These are phyloP conservation scores for Xiphophorus hellerii DNA, from an alignment of 2,113 vertebrate species.

Conservation along the genomic window DNA sequence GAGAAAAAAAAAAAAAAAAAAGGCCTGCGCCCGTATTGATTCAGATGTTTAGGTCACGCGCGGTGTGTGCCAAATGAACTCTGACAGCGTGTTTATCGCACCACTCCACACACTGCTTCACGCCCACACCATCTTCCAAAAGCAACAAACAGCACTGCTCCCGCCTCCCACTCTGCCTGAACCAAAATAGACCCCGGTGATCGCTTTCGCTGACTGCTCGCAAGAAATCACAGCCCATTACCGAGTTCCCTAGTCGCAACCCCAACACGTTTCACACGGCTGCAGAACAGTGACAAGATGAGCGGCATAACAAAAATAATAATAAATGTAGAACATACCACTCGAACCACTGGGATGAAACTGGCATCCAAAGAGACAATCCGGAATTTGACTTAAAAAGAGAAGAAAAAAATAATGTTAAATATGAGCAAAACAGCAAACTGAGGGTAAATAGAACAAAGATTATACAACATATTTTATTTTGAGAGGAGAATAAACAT, in stretches of 20 bases:
- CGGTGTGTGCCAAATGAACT: slow-evolving; percentile 70
- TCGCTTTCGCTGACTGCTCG: slow-evolving; percentile 38
- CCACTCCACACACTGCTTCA: slow-evolving; percentile 63
- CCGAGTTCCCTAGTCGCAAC: slow-evolving; percentile 13
- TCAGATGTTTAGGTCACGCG: slow-evolving; percentile 71
- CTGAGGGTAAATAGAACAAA: neutral
- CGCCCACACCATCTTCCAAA: slow-evolving; percentile 67
- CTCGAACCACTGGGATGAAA: slow-evolving; percentile 59
- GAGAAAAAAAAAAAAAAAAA: slow-evolving; percentile 14
- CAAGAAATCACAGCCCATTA: slow-evolving; percentile 32
- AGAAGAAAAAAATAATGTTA: neutral
- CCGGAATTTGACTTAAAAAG: slow-evolving; percentile 70
- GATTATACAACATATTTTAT: neutral
- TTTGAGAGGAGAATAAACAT: neutral
- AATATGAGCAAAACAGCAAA: neutral
- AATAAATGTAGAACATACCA: slow-evolving; percentile 53
- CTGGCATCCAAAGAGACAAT: slow-evolving; percentile 68
- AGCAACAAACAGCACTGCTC: slow-evolving; percentile 68
- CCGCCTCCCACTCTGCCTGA: slow-evolving; percentile 67
- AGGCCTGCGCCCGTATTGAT: slow-evolving; percentile 58
- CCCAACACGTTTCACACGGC: neutral
- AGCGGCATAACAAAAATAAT: neutral
- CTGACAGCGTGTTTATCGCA: slow-evolving; percentile 71
- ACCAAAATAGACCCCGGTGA: slow-evolving; percentile 67
- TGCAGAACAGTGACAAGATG: neutral